Conservation (phyloP, 2,113 vertebrate genomes). For the Typhlomys cinereus region DNA sequence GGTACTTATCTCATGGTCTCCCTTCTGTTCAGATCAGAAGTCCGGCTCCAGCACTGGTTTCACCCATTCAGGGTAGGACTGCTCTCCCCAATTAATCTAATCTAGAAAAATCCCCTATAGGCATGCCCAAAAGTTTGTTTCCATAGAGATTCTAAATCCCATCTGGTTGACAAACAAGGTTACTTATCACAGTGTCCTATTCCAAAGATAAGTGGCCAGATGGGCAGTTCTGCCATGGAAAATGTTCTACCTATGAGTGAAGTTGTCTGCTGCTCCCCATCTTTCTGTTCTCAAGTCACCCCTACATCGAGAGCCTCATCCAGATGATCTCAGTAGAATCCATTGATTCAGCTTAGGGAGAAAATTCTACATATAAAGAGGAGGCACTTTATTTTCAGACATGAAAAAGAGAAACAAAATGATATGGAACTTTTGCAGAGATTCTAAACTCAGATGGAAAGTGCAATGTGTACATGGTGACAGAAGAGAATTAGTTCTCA, state of each 20-base stretch:
- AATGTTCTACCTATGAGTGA: neutral
- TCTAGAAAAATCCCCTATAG: neutral
- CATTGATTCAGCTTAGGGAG: neutral
- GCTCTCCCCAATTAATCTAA: neutral
- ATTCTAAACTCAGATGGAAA: constrained; percentile 66
- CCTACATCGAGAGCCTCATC: neutral
- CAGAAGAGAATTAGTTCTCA: constrained; percentile 14
- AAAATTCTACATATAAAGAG: constrained; percentile 46
- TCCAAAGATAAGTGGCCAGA: neutral
- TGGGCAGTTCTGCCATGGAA: neutral
- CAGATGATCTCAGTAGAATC: constrained; percentile 5
- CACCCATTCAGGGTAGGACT: neutral
- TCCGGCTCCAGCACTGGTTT: neutral
- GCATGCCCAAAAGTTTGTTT: neutral
- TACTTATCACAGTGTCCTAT: neutral
- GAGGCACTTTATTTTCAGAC: constrained; percentile 63
- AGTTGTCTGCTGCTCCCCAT: neutral
- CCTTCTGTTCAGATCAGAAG: neutral
- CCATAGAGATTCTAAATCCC: neutral
- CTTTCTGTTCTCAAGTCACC: neutral
- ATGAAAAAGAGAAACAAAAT: constrained; percentile 51
- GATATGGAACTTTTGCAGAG: constrained; percentile 42
- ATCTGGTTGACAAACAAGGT: neutral
- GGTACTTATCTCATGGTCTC: neutral
- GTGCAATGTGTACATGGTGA: constrained; percentile 29